phyloP scores from a whole-genome alignment of 35 echinoderm and acorn worm genomes.

The Heliocidaris erythrogramma region DNA sequence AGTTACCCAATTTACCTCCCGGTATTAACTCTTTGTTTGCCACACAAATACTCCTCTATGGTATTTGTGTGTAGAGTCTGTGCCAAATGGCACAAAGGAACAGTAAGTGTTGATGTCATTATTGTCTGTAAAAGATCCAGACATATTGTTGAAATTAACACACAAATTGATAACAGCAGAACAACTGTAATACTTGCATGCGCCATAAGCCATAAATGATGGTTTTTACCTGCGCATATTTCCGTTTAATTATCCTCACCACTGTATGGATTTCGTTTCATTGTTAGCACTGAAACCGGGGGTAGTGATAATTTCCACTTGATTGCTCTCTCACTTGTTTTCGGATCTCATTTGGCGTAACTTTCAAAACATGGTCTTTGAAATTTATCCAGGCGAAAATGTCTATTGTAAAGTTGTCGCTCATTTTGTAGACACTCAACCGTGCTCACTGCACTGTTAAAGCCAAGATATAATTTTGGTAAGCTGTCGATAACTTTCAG shows the following conservation, averaged over 20 bases:
- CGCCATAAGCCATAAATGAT: background rate
- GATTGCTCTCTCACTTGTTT: background rate
- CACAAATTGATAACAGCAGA: background rate
- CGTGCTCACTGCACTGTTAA: background rate
- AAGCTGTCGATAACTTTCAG: no score
- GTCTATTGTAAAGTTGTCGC: background rate
- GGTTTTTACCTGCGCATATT: background rate
- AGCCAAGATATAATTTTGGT: background rate
- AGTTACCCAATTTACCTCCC: no score
- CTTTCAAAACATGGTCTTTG: background rate
- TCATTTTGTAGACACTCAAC: background rate
- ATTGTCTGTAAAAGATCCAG: no score
- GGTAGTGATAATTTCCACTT: background rate
- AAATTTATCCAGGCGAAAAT: constrained; percentile 16
- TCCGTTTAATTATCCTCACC: background rate
- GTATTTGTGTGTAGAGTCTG: no score
- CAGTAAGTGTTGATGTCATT: no score
- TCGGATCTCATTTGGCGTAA: background rate
- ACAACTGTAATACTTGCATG: background rate
- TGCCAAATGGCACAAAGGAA: no score
- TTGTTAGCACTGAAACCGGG: background rate
- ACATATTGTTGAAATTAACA: no score
- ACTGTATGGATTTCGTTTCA: background rate
- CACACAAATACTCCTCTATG: no score
- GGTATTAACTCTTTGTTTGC: no score